Evolutionary conservation across 2,797 vertebrate species (phyloP), one percentile per base, ranked within the genome.

Genomic region (Diglossa cyanea): DNA sequence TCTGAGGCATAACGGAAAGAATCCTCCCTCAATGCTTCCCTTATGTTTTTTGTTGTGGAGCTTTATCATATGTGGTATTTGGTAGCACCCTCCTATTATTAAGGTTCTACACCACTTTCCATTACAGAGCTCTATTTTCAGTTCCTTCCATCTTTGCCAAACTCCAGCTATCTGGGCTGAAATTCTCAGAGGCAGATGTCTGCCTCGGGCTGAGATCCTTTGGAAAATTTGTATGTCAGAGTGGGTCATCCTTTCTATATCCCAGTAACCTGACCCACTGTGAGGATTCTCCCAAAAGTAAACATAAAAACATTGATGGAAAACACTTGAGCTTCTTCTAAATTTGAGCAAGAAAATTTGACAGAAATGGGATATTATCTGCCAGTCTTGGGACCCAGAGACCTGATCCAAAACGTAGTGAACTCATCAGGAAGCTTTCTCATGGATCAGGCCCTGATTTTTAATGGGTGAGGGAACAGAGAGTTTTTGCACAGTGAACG

Each of bases 401-500:
- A 39, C 28, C 61, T 72, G 72, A 91, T 95, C 68, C 91, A 91
- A 93, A 86, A 71, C 2, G 10, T 10, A 76, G 88, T 74, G 71
- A 92, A 87, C 61, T 74, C 95, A 85, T 91, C 88, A 87, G 86
- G 86, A 82, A 78, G 50, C 57, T 85, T 87, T 93, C 61, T 62
- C 39, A 17, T 72, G 81, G 75, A 86, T 94, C 81, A 94, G 92
- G 51, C 50, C 68, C 61, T 62, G 65, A 82, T 83, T 83, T 96
- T 93, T 94, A 91, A 92, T 3, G 75, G 68, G 25, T 79, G 81
- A 91, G 21, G 45, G 78, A 96, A 86, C 45, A 76, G 74, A 88
- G 60, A 17, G 25, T 74, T 95, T 95, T 85, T 0, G 2, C 50
- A 35, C n/a, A 80, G 68, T 30, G 84, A 93, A 45, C 3, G 1